phyloP scores from a whole-genome alignment of 2,113 vertebrate genomes.

The Lanius collurio region DNA sequence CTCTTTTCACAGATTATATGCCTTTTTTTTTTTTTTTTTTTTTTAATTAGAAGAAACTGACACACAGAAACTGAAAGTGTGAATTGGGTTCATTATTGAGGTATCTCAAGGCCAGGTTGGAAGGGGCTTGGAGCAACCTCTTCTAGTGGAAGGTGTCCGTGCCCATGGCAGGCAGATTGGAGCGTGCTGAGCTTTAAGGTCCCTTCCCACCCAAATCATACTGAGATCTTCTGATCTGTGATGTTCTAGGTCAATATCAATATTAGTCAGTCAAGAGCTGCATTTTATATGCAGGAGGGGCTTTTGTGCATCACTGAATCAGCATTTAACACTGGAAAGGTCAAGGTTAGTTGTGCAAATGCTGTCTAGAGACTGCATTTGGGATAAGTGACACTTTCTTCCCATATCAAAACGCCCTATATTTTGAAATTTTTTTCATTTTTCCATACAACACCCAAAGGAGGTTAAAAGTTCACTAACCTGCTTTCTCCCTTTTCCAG shows the following conservation, averaged over 20 bases:
- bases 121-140: background rate
- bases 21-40: background rate
- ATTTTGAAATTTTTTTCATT: background rate
- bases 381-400: background rate
- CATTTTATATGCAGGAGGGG: background rate
- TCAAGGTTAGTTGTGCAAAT: background rate
- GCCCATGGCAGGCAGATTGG: background rate
- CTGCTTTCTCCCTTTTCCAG: background rate
- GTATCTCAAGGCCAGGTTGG: background rate
- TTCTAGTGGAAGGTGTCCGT: background rate
- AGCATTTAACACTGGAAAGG: background rate
- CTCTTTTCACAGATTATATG: background rate
- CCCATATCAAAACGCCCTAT: rapidly evolving
- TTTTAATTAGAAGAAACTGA: background rate
- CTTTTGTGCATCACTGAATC: background rate
- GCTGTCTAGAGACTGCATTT: background rate
- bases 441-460: background rate
- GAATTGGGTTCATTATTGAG: background rate
- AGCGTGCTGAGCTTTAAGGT: background rate
- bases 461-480: background rate
- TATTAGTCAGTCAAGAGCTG: background rate
- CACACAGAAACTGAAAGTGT: background rate
- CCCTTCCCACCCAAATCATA: background rate
- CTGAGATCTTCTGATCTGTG: background rate
- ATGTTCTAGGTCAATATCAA: background rate